A percentile compares a stretch with the other conserved stretches of the same genome.
Evolutionary conservation across 2,797 vertebrate species (phyloP).

Genomic region (Phataginus tricuspis): DNA sequence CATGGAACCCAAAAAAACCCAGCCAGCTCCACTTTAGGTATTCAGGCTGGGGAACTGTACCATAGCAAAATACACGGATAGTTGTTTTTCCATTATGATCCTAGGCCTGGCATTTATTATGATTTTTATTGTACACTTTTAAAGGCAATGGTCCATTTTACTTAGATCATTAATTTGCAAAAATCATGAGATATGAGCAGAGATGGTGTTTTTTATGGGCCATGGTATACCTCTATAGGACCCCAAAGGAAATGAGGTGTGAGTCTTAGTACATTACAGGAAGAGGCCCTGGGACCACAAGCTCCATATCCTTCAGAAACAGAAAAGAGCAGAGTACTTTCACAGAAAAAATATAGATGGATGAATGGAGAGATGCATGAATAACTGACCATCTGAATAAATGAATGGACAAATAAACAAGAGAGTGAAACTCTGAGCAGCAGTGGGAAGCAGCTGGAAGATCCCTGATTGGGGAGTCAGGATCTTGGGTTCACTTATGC

Average conservation of each 20-base stretch:
- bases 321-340: slow-evolving; percentile 71
- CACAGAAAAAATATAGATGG: slow-evolving; percentile 67
- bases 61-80: slow-evolving; percentile 75
- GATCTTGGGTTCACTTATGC: neutral
- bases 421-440: slow-evolving; percentile 11
- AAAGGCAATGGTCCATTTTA: slow-evolving; percentile 82
- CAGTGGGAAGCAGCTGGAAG: neutral
- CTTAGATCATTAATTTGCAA: slow-evolving; percentile 85
- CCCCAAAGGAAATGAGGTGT: slow-evolving; percentile 83
- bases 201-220: slow-evolving; percentile 73
- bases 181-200: slow-evolving; percentile 83
- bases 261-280: slow-evolving; percentile 71
- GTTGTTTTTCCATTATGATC: slow-evolving; percentile 80
- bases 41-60: slow-evolving; percentile 76
- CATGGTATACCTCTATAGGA: slow-evolving; percentile 69
- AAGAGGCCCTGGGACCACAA: slow-evolving; percentile 62
- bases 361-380: slow-evolving; percentile 48
- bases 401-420: slow-evolving; percentile 31
- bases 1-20: slow-evolving; percentile 58
- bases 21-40: slow-evolving; percentile 64
- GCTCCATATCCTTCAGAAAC: slow-evolving; percentile 74
- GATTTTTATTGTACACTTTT: slow-evolving; percentile 78
- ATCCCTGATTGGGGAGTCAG: neutral
- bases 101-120: slow-evolving; percentile 78
- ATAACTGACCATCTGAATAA: slow-evolving; percentile 35